Evolutionary conservation across 2,888 invertebrate genomes (phyloP), one percentile per base, ranked within the genome.

Genomic region (Plagodis dolabraria): DNA sequence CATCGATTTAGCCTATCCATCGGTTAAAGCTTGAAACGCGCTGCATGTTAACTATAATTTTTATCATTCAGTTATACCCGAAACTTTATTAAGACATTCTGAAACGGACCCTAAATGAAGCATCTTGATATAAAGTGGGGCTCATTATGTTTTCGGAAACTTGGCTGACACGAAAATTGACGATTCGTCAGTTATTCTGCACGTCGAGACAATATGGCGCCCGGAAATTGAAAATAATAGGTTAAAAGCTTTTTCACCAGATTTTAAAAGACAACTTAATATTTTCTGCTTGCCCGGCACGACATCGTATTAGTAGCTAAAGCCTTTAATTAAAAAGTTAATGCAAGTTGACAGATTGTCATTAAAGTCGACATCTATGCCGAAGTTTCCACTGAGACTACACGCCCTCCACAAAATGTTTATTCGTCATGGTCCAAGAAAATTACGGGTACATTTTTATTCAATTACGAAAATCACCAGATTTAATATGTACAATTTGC

Each of bases 101-200:
- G n/a, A n/a, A n/a, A n/a, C n/a, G n/a, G n/a, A n/a, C n/a, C n/a
- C n/a, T 61, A 67, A 65, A 59, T 60, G 62, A 64, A 64, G 69
- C 66, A 70, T 72, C 70, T 75, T 69, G 69, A 73, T 71, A 65
- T 64, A 67, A 71, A 77, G 71, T 71, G 72, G 63, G 66, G 67
- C 69, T 73, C 75, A 75, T 78, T 75, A 76, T 69, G 69, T 68
- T 64, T 69, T 71, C 69, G 69, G 64, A 65, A 56, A 68, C 68
- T 67, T 57, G 68, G 67, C 57, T 54, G 67, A 70, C 68, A 75
- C 75, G 77, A 80, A 81, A 79, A 78, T 79, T 76, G 75, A 73
- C 70, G 71, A 60, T 67, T 68, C 64, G 69, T 68, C 70, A 38
- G 5, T 8, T 38, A 38, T 38, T 38, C 38, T 5, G 8, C 38